Conservation (phyloP, 2,113 vertebrate genomes). For the Tyrannus savana region DNA sequence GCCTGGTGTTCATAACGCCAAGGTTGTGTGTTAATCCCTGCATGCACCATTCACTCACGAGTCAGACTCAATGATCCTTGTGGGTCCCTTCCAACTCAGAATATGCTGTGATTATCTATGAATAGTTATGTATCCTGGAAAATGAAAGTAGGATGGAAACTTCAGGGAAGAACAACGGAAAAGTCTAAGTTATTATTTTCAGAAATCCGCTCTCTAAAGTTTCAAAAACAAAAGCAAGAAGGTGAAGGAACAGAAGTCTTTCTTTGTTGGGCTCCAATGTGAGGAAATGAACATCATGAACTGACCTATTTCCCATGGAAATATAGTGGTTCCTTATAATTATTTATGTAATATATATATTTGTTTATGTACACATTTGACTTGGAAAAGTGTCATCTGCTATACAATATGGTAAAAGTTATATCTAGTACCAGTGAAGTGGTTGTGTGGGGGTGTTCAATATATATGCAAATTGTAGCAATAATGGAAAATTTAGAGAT, state of each 20-base stretch:
- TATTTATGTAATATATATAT: not conserved
- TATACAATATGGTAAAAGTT: not conserved
- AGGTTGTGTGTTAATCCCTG: not conserved
- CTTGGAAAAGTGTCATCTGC: not conserved
- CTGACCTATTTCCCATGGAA: not conserved
- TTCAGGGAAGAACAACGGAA: not conserved
- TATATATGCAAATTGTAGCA: not conserved
- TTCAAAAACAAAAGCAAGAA: not conserved
- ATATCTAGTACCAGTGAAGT: not conserved
- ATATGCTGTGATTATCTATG: not conserved
- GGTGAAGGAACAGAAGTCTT: not conserved
- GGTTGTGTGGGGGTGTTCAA: not conserved
- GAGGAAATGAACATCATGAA: not conserved
- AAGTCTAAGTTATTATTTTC: not conserved
- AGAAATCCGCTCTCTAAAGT: not conserved
- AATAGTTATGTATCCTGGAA: not conserved
- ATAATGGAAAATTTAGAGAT: not conserved
- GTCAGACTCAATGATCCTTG: not conserved
- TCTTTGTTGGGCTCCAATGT: not conserved
- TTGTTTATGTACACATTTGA: not conserved
- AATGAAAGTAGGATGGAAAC: not conserved
- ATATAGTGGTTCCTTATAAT: not conserved
- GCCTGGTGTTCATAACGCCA: not conserved
- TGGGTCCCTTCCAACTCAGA: not conserved
- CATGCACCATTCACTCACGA: not conserved